Conservation (phyloP, 2,888 invertebrate genomes). For the Lymantria monacha region DNA sequence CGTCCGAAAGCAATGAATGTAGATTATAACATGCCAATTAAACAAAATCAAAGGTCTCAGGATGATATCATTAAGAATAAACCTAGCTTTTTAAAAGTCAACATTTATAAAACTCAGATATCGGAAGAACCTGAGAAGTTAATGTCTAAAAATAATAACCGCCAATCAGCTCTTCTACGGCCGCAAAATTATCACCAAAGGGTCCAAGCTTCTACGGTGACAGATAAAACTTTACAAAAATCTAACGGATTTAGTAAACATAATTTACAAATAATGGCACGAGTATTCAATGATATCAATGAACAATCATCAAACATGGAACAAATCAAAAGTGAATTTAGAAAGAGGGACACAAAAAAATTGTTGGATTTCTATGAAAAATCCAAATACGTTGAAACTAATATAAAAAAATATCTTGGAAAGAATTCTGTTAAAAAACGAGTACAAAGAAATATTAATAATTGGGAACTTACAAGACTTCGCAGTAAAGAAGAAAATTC, state of each 20-base stretch:
- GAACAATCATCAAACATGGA: slow-evolving; percentile 29
- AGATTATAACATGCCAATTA: slow-evolving; percentile 17
- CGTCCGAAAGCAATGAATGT: slow-evolving; percentile 15
- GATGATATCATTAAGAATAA: slow-evolving; percentile 22
- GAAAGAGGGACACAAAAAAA: slow-evolving; percentile 7
- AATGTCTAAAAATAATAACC: slow-evolving; percentile 34
- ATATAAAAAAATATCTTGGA: slow-evolving; percentile 41
- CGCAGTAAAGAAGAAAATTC: slow-evolving; percentile 30
- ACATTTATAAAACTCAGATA: slow-evolving; percentile 38
- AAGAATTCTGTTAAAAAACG: slow-evolving; percentile 31
- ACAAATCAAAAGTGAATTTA: slow-evolving; percentile 33
- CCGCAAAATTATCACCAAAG: slow-evolving; percentile 24
- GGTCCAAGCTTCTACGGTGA: slow-evolving; percentile 12
- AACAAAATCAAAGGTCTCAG: slow-evolving; percentile 12
- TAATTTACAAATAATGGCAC: slow-evolving; percentile 28
- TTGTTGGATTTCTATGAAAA: slow-evolving; percentile 14
- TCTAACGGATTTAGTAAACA: slow-evolving; percentile 25
- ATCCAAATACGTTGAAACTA: slow-evolving; percentile 35
- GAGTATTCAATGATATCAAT: slow-evolving; percentile 36
- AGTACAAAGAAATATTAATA: slow-evolving; percentile 1
- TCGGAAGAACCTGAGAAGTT: slow-evolving; percentile 36
- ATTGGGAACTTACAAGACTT: slow-evolving; percentile 31
- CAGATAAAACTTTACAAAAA: slow-evolving; percentile 25
- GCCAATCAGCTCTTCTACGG: slow-evolving; percentile 12
- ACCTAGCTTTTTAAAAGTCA: slow-evolving; percentile 35